Evolutionary conservation across 2,888 invertebrate genomes (phyloP).

Genomic region (Hofmannophila pseudospretella): DNA sequence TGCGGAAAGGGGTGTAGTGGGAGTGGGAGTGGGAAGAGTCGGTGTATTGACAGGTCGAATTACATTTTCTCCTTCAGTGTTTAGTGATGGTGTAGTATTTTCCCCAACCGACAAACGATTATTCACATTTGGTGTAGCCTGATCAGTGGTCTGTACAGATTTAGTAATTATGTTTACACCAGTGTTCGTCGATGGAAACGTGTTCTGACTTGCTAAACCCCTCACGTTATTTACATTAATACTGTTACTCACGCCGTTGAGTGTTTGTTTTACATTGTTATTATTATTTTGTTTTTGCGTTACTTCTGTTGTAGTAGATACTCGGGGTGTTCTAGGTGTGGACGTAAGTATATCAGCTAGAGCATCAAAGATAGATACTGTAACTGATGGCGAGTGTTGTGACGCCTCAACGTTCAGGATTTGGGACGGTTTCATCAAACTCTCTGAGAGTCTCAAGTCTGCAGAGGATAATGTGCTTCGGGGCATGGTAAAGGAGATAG

Average conservation of each 20-base stretch:
- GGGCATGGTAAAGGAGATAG: conserved; percentile 71
- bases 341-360: conserved; percentile 77
- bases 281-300: conserved; percentile 52
- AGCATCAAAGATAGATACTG: conserved; percentile 79
- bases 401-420: conserved; percentile 76
- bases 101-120: conserved; percentile 64
- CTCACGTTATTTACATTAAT: conserved; percentile 69
- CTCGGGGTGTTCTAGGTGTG: conserved; percentile 61
- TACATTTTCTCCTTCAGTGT: conserved; percentile 39
- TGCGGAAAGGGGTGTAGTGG: conserved; percentile 60
- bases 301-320: conserved; percentile 64
- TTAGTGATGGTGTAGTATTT: conserved; percentile 58
- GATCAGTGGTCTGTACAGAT: conserved; percentile 70
- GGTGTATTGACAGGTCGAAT: conserved; percentile 46
- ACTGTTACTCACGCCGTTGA: conserved; percentile 74
- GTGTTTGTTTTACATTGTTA: conserved; percentile 59
- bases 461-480: conserved; percentile 68
- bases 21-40: conserved; percentile 40
- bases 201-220: conserved; percentile 51
- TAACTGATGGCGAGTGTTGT: conserved; percentile 76
- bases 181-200: conserved; percentile 42
- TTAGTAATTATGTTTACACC: conserved; percentile 64
- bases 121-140: conserved; percentile 67
- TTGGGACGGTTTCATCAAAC: conserved; percentile 64
- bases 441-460: conserved; percentile 70